These are phyloP conservation scores for Aphelenchoides bicaudatus DNA, from an alignment of 2,888 invertebrate genomes.

Conservation along the genomic window DNA sequence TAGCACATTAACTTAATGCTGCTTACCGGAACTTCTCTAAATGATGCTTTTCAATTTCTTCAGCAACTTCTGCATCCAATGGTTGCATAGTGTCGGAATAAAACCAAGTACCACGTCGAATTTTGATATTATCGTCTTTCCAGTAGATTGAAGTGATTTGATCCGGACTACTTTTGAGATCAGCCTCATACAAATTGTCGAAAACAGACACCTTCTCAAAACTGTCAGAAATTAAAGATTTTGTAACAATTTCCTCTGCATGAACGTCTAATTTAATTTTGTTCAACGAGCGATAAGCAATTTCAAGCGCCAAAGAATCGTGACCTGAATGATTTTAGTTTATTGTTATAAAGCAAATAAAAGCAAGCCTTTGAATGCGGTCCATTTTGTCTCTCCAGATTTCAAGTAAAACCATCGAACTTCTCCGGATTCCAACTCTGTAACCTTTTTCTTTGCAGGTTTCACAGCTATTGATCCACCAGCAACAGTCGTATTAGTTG, in stretches of 20 bases:
- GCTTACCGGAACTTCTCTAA: conserved; percentile 67
- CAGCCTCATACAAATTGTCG: conserved; percentile 48
- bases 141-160: conserved; percentile 51
- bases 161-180: conserved; percentile 25
- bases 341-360: neutral
- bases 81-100: conserved; percentile 69
- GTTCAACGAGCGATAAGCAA: conserved; percentile 46
- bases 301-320: conserved; percentile 56
- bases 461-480: conserved; percentile 6
- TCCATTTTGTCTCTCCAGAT: conserved; percentile 34
- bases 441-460: conserved; percentile 28
- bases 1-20: too few relatives aligned
- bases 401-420: conserved; percentile 53
- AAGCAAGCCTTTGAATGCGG: conserved; percentile 31
- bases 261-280: conserved; percentile 38
- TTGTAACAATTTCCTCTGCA: conserved; percentile 7
- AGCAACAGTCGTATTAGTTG: too few relatives aligned
- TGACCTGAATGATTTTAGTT: conserved; percentile 62
- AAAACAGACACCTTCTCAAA: conserved; percentile 49
- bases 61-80: conserved; percentile 66
- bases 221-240: conserved; percentile 14
- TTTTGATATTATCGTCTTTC: conserved; percentile 67
- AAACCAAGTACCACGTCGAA: conserved; percentile 71
- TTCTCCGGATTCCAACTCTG: conserved; percentile 39
- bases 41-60: conserved; percentile 69